Evolutionary conservation across 2,797 vertebrate species (phyloP).

Genomic region (Centroberyx gerrardi): DNA sequence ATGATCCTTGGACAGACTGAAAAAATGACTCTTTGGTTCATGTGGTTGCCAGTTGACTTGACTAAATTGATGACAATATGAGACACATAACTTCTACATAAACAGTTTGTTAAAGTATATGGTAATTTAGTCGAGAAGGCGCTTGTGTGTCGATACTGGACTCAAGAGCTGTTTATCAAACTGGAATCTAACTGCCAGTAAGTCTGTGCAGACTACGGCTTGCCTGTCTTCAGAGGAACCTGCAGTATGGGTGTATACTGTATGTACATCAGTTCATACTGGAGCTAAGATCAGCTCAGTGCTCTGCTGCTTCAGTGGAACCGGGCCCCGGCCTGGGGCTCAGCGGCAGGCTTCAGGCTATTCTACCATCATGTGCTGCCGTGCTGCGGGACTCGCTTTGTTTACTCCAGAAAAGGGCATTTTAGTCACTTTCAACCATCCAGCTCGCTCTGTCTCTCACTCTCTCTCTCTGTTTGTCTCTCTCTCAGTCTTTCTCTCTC

Average conservation of each 20-base stretch:
- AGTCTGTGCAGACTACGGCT: neutral
- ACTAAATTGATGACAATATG: slow-evolving; percentile 29
- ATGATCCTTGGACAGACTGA: neutral
- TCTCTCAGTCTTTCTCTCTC: neutral
- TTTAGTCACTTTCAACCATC: slow-evolving; percentile 31
- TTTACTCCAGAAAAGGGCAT: slow-evolving; percentile 58
- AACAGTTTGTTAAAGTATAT: slow-evolving; percentile 35
- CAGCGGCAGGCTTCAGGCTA: slow-evolving; percentile 2
- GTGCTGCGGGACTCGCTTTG: slow-evolving; percentile 36
- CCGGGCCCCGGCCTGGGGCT: slow-evolving; percentile 8
- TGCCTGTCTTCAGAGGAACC: neutral
- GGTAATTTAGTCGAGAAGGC: slow-evolving; percentile 11
- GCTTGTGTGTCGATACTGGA: neutral
- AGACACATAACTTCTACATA: slow-evolving; percentile 41
- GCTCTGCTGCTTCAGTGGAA: neutral
- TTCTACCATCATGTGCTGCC: slow-evolving; percentile 19
- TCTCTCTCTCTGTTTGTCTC: slow-evolving; percentile 21
- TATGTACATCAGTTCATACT: neutral
- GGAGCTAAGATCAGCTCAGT: neutral
- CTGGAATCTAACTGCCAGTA: neutral
- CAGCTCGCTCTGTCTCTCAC: slow-evolving; percentile 19
- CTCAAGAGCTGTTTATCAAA: slow-evolving; percentile 13
- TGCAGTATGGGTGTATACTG: neutral
- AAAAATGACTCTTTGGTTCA: slow-evolving; percentile 19
- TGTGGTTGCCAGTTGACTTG: slow-evolving; percentile 6